These are phyloP conservation scores for Mionectes macconnelli DNA, from an alignment of 2,113 vertebrate genomes.

Conservation along the genomic window DNA sequence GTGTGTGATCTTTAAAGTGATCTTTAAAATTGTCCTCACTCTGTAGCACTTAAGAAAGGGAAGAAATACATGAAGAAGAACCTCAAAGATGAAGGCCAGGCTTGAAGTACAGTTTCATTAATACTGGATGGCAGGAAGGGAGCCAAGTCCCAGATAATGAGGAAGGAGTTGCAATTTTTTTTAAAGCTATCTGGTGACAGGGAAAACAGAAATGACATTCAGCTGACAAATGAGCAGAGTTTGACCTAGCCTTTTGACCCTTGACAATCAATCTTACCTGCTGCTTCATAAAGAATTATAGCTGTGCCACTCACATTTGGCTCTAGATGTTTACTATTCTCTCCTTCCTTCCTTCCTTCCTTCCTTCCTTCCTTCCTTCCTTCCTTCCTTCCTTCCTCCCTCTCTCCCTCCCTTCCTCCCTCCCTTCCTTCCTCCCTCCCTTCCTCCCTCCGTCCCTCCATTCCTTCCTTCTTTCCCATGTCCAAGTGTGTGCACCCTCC, in stretches of 20 bases:
- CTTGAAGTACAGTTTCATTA: slow-evolving; percentile 82
- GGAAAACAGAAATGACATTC: slow-evolving; percentile 96
- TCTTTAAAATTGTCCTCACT: slow-evolving; percentile 68
- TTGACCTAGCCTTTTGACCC: slow-evolving; percentile 96
- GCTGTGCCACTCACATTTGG: slow-evolving; percentile 83
- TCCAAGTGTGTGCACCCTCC: slow-evolving; percentile 2
- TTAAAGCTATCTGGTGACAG: slow-evolving; percentile 82
- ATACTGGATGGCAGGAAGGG: slow-evolving; percentile 84
- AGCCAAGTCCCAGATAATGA: slow-evolving; percentile 83
- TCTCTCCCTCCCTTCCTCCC: neutral
- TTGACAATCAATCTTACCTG: slow-evolving; percentile 93
- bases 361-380: neutral
- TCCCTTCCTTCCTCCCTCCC: neutral
- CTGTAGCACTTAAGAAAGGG: slow-evolving; percentile 56
- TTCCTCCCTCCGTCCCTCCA: neutral
- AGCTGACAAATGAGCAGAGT: slow-evolving; percentile 88
- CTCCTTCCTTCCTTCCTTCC: neutral
- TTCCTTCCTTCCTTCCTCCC: neutral
- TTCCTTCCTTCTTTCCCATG: neutral
- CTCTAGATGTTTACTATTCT: slow-evolving; percentile 82
- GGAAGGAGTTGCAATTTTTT: slow-evolving; percentile 83
- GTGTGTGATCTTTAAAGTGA: slow-evolving; percentile 14
- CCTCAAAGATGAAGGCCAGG: slow-evolving; percentile 80
- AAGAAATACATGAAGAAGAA: slow-evolving; percentile 68
- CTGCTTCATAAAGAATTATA: slow-evolving; percentile 87